A percentile compares a stretch with the other conserved stretches of the same genome.
These are phyloP conservation scores for Thalassaphorura encarpata DNA, from an alignment of 1,140 invertebrate genomes.

Conservation along the genomic window DNA sequence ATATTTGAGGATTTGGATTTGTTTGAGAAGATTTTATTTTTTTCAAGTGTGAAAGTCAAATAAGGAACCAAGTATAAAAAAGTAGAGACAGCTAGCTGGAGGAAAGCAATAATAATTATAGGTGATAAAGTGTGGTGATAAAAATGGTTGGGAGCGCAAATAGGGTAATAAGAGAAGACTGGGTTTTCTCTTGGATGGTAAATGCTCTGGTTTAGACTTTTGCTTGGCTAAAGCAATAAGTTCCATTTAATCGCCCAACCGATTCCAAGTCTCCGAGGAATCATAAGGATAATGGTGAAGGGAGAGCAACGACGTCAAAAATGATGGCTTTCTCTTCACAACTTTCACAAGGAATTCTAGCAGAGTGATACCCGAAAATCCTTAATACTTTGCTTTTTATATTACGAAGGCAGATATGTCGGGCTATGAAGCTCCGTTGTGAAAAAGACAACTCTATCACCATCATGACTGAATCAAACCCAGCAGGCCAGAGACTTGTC, in stretches of 20 bases:
- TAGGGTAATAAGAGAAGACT: slow-evolving; percentile 4
- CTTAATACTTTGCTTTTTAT: too few species aligned
- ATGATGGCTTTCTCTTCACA: not conserved
- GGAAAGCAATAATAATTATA: slow-evolving; percentile 8
- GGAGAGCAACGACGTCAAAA: slow-evolving; percentile 10
- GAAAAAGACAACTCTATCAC: too few species aligned
- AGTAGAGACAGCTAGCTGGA: not conserved
- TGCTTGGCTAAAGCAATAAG: slow-evolving; percentile 16
- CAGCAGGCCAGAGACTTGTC: too few species aligned
- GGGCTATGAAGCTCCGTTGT: too few species aligned
- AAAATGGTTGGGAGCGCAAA: slow-evolving; percentile 16
- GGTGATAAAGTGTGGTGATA: slow-evolving; percentile 12
- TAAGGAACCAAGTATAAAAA: not conserved
- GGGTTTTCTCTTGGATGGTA: not conserved
- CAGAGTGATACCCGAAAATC: too few species aligned
- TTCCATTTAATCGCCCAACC: slow-evolving; percentile 30
- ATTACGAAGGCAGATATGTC: too few species aligned
- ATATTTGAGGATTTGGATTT: too few species aligned
- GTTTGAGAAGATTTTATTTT: too few species aligned
- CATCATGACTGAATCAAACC: too few species aligned
- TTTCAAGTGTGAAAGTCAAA: too few species aligned
- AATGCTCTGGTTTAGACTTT: too few species aligned
- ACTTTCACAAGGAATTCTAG: too few species aligned
- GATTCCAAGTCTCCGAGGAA: slow-evolving; percentile 20
- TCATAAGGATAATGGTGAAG: slow-evolving; percentile 23